Percentiles rank a stretch among this genome's conserved stretches.
Evolutionary conservation across 2,113 vertebrate species (phyloP).

Genomic region (zebrafish (Danio rerio)): GRCz12tu NC_133182.1:29867501-29868000

Average conservation of each 20-base stretch:
- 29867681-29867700: no score
- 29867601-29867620: not conserved
- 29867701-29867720: no score
- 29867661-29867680: no score
- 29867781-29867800: not conserved
- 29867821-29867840: conserved; percentile 21
- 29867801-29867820: not conserved
- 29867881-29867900: not conserved
- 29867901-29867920: not conserved
- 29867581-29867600: not conserved
- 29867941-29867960: conserved; percentile 88
- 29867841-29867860: conserved; percentile 9
- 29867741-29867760: no score
- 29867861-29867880: conserved; percentile 30
- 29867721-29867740: no score
- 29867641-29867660: not conserved
- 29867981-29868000: not conserved
- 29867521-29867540: not conserved
- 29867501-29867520: not conserved
- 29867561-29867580: not conserved
- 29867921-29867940: conserved; percentile 76
- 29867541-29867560: not conserved
- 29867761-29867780: no score
- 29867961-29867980: not conserved
- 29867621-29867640: not conserved